Evolutionary conservation across 2,113 vertebrate species (phyloP).

Genomic region (Leptocoma aspasia): DNA sequence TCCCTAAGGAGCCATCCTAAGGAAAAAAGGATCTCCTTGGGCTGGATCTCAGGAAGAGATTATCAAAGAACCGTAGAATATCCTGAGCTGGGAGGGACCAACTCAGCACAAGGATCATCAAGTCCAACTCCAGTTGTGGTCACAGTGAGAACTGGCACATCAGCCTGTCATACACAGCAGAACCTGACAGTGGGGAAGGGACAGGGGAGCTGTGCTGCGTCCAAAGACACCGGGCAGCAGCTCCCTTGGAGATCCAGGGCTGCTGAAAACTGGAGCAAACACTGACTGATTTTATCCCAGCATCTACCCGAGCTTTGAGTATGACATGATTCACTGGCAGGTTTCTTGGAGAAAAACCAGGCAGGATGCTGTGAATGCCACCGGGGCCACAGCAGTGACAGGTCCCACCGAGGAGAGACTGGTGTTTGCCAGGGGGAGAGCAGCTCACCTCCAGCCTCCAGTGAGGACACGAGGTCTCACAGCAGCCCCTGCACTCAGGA

Average conservation of each 20-base stretch:
- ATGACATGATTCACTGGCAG: rapidly evolving
- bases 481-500: neutral
- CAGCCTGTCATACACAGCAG: neutral
- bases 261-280: neutral
- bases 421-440: neutral
- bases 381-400: neutral
- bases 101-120: neutral
- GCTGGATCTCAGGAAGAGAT: neutral
- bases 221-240: neutral
- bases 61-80: neutral
- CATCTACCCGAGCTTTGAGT: neutral
- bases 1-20: neutral
- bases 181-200: neutral
- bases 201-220: neutral
- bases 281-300: neutral
- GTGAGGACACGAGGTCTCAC: neutral
- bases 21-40: neutral
- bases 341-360: neutral
- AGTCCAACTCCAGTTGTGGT: neutral
- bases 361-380: neutral
- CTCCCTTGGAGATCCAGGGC: neutral
- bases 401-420: neutral
- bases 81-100: neutral
- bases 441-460: neutral
- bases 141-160: neutral